Evolutionary conservation across 1,140 invertebrate genomes (phyloP), one percentile per base, ranked within the genome.

Genomic region (Tribolium madens): DNA sequence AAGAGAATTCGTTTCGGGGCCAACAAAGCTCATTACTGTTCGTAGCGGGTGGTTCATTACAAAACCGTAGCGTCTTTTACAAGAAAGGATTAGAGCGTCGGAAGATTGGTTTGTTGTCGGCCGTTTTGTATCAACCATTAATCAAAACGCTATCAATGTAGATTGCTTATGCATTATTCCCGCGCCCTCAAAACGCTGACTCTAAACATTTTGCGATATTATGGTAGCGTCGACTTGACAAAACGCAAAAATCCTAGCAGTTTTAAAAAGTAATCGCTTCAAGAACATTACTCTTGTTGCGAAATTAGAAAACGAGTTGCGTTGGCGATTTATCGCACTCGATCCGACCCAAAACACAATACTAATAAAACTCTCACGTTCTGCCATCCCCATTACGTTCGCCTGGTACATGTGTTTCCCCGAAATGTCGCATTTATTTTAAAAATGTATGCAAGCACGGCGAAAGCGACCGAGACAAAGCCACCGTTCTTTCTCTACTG

Each of bases 341-440:
- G 53, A 60, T 50, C 57, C 68, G 33, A 68, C 68, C 60, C 50
- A 77, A 79, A 81, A 79, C 77, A 78, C 78, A 77, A 78, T 77
- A 79, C 78, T 73, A 81, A 81, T 81, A 81, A 81, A 81, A 81
- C 76, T 78, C 73, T 78, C 78, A 81, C 80, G 80, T 81, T 75
- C 73, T 73, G 72, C 52, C 68, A 47, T 42, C 70, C 26, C 71
- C 80, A 76, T 81, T 79, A 77, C 71, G 73, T 52, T 71, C 47
- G 73, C 50, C 72, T 52, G 75, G 68, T 79, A 81, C 76, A 81
- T 81, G 80, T 81, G 80, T 79, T 79, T 60, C 60, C 53, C 73
- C 68, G 75, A 73, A 81, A 78, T 81, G 78, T 77, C 73, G 78
- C 78, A 76, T 81, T 81, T 79, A 60, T 77, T 79, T 79, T 78